Conservation (phyloP, 1,140 invertebrate species). For the Drosophila equinoxialis region DNA sequence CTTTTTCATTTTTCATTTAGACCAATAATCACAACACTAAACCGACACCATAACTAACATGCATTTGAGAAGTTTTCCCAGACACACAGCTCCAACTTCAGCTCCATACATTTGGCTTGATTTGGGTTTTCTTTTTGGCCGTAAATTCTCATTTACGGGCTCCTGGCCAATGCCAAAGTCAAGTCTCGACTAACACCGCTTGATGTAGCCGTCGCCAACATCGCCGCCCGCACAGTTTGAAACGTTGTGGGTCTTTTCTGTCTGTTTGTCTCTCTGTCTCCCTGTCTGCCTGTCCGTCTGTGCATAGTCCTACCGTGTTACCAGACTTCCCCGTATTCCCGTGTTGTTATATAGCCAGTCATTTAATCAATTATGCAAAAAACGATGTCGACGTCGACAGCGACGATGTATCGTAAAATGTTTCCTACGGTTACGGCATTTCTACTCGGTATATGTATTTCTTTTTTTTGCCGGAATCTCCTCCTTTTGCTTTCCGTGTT, state of each 20-base stretch:
- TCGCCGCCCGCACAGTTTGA: not conserved
- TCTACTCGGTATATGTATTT: not conserved
- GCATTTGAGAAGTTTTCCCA: conserved; percentile 28
- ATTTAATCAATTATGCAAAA: conserved; percentile 81
- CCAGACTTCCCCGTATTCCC: conserved; percentile 2
- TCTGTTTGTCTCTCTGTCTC: not conserved
- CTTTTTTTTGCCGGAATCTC: conserved; percentile 25
- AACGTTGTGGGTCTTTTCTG: not conserved
- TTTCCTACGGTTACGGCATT: conserved; percentile 54
- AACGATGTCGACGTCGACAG: conserved; percentile 67
- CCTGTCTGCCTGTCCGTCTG: not conserved
- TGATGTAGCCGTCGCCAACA: too few species aligned
- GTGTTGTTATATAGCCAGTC: conserved; percentile 63
- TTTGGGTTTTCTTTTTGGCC: conserved; percentile 27
- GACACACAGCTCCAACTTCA: conserved; percentile 24
- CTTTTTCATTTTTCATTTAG: conserved; percentile 64
- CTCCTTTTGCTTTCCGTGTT: conserved; percentile 41
- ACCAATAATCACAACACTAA: conserved; percentile 75
- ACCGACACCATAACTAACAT: conserved; percentile 67
- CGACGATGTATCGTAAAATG: conserved; percentile 75
- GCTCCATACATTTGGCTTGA: not conserved
- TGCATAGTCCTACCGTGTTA: conserved; percentile 28
- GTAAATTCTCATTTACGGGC: conserved; percentile 64
- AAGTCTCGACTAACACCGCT: not conserved
- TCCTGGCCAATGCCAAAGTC: conserved; percentile 15